A percentile compares a stretch with the other conserved stretches of the same genome.
Evolutionary conservation across 2,888 invertebrate genomes (phyloP).

Genomic region (Melieria crassipennis): DNA sequence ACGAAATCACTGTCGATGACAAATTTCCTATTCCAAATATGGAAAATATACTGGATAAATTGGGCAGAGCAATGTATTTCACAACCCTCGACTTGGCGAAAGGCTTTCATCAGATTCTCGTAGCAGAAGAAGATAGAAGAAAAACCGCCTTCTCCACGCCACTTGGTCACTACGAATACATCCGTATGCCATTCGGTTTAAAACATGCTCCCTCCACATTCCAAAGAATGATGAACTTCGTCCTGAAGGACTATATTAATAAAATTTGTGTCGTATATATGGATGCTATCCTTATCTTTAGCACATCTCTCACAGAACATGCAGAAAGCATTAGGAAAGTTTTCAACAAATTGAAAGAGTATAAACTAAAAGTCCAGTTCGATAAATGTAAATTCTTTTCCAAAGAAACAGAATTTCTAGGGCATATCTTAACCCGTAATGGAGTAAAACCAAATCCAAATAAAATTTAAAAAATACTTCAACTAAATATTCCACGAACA

Average conservation of each 20-base stretch:
- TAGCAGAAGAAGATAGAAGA: slow-evolving; percentile 2
- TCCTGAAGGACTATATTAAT: background rate
- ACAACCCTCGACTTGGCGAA: slow-evolving; percentile 11
- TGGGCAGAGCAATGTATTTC: slow-evolving; percentile 14
- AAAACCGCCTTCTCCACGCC: slow-evolving; percentile 11
- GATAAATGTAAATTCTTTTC: no score
- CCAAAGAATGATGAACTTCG: slow-evolving; percentile 14
- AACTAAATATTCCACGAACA: no score
- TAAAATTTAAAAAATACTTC: no score
- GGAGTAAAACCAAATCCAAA: no score
- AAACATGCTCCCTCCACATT: slow-evolving; percentile 19
- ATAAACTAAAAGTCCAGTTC: no score
- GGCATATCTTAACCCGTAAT: no score
- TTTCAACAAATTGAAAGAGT: no score
- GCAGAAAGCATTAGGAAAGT: no score
- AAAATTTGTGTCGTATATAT: no score
- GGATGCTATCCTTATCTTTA: no score
- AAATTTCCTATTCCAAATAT: slow-evolving; percentile 15
- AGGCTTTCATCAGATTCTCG: slow-evolving; percentile 17
- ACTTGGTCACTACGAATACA: slow-evolving; percentile 18
- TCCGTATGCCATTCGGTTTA: slow-evolving; percentile 15
- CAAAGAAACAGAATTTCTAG: no score
- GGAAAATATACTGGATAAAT: slow-evolving; percentile 18
- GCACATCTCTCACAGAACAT: no score
- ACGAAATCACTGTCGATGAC: slow-evolving; percentile 9